phyloP scores from a whole-genome alignment of 2,797 vertebrate genomes.

The Mus spretus region DNA sequence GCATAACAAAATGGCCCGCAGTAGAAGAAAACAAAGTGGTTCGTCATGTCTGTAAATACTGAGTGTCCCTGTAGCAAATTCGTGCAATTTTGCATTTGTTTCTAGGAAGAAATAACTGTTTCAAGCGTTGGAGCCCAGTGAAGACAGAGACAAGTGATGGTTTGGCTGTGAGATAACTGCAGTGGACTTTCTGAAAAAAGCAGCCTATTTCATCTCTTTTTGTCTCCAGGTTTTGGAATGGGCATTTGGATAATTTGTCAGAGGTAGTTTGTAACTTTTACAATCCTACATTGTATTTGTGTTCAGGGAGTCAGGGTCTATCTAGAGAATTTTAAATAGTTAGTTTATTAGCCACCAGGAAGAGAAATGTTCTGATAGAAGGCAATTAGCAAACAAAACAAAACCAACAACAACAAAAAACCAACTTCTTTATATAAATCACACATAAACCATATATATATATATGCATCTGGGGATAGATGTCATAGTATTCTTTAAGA shows the following conservation, averaged over 20 bases:
- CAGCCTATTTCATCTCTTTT: neutral
- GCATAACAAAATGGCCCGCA: constrained; percentile 25
- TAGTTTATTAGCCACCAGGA: constrained; percentile 23
- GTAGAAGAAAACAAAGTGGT: constrained; percentile 45
- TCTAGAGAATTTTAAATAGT: neutral
- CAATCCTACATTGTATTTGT: neutral
- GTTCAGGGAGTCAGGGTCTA: neutral
- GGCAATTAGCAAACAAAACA: constrained; percentile 11
- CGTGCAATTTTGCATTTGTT: constrained; percentile 28
- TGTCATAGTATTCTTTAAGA: constrained; percentile 20
- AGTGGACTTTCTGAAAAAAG: neutral
- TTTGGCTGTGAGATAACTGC: neutral
- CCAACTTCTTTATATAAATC: constrained; percentile 28
- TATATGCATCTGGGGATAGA: neutral
- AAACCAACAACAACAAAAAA: no score
- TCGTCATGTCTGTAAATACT: neutral
- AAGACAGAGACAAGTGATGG: neutral
- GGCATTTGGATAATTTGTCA: neutral
- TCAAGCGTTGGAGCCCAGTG: neutral
- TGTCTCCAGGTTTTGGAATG: neutral
- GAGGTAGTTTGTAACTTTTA: constrained; percentile 44
- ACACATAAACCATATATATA: no score
- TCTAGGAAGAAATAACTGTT: constrained; percentile 30
- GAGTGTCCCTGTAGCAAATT: neutral
- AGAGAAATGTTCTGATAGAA: constrained; percentile 46